Evolutionary conservation across 2,888 invertebrate genomes (phyloP), one percentile per base, ranked within the genome.

Genomic region (Acanthosepion lycidas): DNA sequence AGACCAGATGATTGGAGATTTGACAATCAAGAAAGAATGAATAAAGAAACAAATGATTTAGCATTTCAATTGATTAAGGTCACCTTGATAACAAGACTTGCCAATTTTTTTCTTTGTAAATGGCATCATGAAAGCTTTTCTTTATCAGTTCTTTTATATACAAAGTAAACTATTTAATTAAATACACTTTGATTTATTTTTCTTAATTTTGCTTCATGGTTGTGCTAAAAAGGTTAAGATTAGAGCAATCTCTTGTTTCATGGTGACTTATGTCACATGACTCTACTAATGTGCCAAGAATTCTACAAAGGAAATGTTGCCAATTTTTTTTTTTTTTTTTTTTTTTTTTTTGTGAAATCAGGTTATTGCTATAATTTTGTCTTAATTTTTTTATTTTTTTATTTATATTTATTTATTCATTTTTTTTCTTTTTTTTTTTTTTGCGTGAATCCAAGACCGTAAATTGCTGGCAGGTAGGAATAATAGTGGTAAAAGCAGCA

Each of bases 231-330:
- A 78, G 78, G n/a, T 78, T 78, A 78, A 78, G 6, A n/a, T 28
- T 1, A 42, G 42, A 28, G n/a, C 9, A 28, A 28, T 78, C 78
- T 78, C 78, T 78, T 28, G 78, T 78, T 78, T 28, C 28, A 12
- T 78, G 78, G n/a, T 15, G n/a, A 78, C 33, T 78, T 78, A n/a
- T 78, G n/a, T n/a, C 78, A 78, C 15, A 12, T 78, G 78, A 78
- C 78, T 33, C n/a, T 78, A 33, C 78, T 78, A 78, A 78, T 78
- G 78, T 78, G n/a, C 78, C 78, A 78, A 78, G 78, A 78, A 78
- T 33, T n/a, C 78, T 78, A 33, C 78, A 12, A 78, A 33, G n/a
- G 12, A 78, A 78, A 78, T 78, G 78, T 78, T 78, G n/a, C 78
- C 78, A 78, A n/a, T 28, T n/a, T n/a, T 15, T 78, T 42, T 42